phyloP scores from a whole-genome alignment of 2,797 vertebrate species.

The Chanos chanos region DNA sequence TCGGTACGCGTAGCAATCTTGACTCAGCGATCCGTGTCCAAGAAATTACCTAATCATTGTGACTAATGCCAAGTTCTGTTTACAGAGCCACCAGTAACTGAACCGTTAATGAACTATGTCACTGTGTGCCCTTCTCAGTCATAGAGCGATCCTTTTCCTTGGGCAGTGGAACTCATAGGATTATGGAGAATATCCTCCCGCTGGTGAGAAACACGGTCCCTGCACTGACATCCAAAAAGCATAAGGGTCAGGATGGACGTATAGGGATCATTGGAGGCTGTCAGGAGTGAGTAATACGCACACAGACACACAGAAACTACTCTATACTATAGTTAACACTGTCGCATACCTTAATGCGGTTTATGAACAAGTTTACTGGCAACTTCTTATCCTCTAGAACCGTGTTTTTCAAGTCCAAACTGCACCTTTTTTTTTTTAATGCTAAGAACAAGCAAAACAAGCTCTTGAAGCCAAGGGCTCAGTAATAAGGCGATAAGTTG shows the following conservation, averaged over 20 bases:
- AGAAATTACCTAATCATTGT: not conserved
- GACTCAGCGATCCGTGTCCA: not conserved
- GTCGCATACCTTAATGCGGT: too few species aligned
- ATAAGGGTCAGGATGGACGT: constrained; percentile 95
- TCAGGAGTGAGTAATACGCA: constrained; percentile 93
- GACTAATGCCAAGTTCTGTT: not conserved
- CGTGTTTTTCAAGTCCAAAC: too few species aligned
- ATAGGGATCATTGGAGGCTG: constrained; percentile 93
- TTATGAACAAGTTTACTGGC: too few species aligned
- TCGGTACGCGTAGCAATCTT: not conserved
- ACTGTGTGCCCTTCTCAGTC: constrained; percentile 68
- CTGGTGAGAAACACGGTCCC: constrained; percentile 86
- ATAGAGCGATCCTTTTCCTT: constrained; percentile 80
- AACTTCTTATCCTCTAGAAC: too few species aligned
- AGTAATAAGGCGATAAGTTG: too few species aligned
- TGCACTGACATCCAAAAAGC: constrained; percentile 81
- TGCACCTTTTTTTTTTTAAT: too few species aligned
- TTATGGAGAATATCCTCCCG: constrained; percentile 82
- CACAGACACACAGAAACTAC: not conserved
- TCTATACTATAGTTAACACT: not conserved
- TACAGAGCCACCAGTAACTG: too few species aligned
- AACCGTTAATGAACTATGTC: not conserved
- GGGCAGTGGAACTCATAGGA: constrained; percentile 66
- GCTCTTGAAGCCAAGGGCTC: too few species aligned
- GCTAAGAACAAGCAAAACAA: too few species aligned